phyloP scores from a whole-genome alignment of 2,113 vertebrate genomes.

The Melospiza melodia region DNA sequence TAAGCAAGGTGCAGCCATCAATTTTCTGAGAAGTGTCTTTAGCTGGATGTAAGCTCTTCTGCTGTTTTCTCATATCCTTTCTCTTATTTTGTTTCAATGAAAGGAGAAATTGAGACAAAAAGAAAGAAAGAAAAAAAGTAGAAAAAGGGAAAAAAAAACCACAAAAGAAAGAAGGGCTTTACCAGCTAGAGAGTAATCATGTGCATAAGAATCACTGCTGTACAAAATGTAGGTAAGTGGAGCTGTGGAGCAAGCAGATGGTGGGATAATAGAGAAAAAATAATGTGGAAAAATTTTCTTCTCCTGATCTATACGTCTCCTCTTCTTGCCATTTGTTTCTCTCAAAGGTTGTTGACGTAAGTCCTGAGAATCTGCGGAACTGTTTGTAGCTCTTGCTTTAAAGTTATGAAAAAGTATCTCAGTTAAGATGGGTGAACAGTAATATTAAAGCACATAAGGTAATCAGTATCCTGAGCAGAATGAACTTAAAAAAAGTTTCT shows the following conservation, averaged over 20 bases:
- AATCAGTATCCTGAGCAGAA: background rate
- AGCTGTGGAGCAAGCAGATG: background rate
- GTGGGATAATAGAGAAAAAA: background rate
- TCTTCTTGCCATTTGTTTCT: background rate
- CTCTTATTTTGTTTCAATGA: background rate
- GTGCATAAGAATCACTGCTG: background rate
- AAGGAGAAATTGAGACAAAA: background rate
- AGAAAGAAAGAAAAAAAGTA: no score
- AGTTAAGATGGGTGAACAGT: background rate
- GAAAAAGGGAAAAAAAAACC: rapidly evolving
- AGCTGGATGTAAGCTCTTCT: background rate
- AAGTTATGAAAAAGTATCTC: background rate
- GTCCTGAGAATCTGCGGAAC: background rate
- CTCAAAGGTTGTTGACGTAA: background rate
- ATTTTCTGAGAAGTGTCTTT: background rate
- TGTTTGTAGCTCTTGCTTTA: background rate
- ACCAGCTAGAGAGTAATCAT: background rate
- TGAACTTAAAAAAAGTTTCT: background rate
- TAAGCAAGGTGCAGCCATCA: background rate
- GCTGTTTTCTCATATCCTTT: background rate
- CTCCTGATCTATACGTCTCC: background rate
- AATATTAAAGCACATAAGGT: background rate
- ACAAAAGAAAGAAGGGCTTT: rapidly evolving
- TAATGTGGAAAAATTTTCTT: background rate
- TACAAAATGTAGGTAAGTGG: background rate